These are phyloP conservation scores for Stenurella melanura DNA, from an alignment of 2,888 invertebrate species.

Conservation along the genomic window DNA sequence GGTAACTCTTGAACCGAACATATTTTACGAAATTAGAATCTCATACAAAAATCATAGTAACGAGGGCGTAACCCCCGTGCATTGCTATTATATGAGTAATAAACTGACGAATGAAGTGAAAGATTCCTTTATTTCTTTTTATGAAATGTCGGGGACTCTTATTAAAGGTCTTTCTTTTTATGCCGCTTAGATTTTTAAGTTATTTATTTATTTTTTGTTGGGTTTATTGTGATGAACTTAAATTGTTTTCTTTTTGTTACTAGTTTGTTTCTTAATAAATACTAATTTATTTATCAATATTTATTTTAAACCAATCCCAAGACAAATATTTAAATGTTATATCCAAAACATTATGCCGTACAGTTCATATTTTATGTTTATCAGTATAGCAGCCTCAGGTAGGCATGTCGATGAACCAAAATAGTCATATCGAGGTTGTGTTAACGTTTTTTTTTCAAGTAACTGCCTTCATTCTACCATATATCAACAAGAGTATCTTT, in stretches of 20 bases:
- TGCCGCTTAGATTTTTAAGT: conserved; percentile 51
- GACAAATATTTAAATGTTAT: too few relatives aligned
- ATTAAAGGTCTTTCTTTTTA: conserved; percentile 67
- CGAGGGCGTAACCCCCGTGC: conserved; percentile 53
- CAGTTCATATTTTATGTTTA: too few relatives aligned
- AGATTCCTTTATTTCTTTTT: conserved; percentile 60
- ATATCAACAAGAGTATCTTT: too few relatives aligned
- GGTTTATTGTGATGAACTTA: neutral
- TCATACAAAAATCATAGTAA: conserved; percentile 61
- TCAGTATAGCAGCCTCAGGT: too few relatives aligned
- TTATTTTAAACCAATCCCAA: neutral
- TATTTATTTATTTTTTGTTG: neutral
- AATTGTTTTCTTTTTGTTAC: conserved; percentile 19
- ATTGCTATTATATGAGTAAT: conserved; percentile 64
- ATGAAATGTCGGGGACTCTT: conserved; percentile 65
- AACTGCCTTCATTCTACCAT: too few relatives aligned
- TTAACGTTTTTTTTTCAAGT: too few relatives aligned
- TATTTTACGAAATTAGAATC: conserved; percentile 63
- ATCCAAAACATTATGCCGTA: too few relatives aligned
- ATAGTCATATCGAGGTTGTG: too few relatives aligned
- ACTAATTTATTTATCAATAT: neutral
- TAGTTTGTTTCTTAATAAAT: neutral
- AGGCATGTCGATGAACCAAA: too few relatives aligned
- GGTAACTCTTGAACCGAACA: conserved; percentile 60
- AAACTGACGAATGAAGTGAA: conserved; percentile 56